A percentile compares a stretch with the other conserved stretches of the same genome.
Conservation (phyloP, 2,113 vertebrate genomes). For the Hemicordylus capensis region DNA sequence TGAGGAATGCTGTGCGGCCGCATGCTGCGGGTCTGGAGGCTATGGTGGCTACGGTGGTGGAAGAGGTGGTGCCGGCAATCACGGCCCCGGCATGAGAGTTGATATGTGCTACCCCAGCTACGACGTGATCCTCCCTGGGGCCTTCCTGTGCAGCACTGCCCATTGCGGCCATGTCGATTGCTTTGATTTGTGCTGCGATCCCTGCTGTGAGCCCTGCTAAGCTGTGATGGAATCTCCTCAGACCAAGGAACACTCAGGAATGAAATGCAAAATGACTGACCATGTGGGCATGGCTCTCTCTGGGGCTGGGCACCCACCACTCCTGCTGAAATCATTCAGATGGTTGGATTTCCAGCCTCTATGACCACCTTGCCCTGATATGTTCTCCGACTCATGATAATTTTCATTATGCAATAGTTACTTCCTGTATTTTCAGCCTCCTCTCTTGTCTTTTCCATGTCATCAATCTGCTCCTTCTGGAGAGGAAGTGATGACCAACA, state of each 20-base stretch:
- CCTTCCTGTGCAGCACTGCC: background rate
- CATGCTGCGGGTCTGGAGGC: background rate
- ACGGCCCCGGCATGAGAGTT: background rate
- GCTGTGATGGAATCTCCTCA: background rate
- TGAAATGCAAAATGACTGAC: background rate
- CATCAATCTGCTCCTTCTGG: background rate
- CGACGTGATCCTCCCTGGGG: rapidly evolving
- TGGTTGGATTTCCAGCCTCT: background rate
- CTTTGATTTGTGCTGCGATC: background rate
- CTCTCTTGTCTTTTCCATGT: too few species aligned
- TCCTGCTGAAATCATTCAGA: background rate
- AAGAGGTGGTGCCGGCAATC: background rate
- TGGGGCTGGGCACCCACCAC: background rate
- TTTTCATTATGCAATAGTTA: background rate
- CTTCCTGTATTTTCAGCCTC: background rate
- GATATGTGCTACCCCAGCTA: background rate
- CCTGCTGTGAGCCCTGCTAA: background rate
- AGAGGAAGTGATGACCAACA: background rate
- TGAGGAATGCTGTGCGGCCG: background rate
- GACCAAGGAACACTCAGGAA: background rate
- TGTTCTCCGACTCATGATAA: background rate
- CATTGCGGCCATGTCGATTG: background rate
- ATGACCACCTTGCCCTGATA: background rate
- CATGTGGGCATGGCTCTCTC: background rate
- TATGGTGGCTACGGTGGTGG: background rate